Conservation (phyloP, 2,797 vertebrate species). For the Chloroceryle inda region DNA sequence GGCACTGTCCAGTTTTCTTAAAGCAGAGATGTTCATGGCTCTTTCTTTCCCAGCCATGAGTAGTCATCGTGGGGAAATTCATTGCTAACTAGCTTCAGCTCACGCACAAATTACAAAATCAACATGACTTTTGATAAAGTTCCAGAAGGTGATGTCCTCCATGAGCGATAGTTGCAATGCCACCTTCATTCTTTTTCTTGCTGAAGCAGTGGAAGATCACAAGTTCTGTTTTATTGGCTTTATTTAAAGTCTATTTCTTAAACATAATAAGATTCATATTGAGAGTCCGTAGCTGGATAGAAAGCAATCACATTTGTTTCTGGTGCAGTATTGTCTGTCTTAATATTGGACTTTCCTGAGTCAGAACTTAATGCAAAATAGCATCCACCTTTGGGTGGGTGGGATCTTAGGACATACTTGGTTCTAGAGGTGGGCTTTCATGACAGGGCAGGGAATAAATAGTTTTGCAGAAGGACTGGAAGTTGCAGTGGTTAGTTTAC, state of each 20-base stretch:
- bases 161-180: not conserved
- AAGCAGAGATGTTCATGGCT: not conserved
- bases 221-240: not conserved
- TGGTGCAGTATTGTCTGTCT: not conserved
- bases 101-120: not conserved
- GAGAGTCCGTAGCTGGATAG: not conserved
- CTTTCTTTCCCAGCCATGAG: not conserved
- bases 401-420: not conserved
- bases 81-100: not conserved
- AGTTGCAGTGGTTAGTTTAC: not conserved
- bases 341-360: not conserved
- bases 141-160: not conserved
- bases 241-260: not conserved
- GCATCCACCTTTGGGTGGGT: not conserved
- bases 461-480: not conserved
- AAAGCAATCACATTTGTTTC: not conserved
- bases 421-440: not conserved
- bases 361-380: not conserved
- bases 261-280: not conserved
- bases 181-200: not conserved
- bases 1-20: not conserved
- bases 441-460: not conserved
- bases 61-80: not conserved
- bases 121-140: not conserved
- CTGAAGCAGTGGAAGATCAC: not conserved